Percentiles rank a stretch among this genome's conserved stretches.
Conservation (phyloP, 92 coral and sea anemone genomes). For the Porites cylindrica region DNA sequence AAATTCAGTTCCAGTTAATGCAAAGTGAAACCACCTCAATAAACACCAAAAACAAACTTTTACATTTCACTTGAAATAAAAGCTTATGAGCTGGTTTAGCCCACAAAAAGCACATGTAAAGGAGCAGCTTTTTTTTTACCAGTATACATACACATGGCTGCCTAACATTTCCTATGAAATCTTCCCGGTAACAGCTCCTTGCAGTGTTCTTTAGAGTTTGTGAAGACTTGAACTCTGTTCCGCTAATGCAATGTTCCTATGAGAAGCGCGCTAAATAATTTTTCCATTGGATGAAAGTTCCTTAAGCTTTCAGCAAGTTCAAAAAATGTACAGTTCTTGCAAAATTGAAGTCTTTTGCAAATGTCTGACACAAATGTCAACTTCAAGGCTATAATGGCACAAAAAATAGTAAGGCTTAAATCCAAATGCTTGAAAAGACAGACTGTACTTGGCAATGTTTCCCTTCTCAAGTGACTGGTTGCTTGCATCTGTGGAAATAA, state of each 20-base stretch:
- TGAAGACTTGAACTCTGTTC: constrained; percentile 53
- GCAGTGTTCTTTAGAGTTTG: constrained; percentile 39
- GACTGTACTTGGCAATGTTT: constrained; percentile 45
- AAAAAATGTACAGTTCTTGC: constrained; percentile 40
- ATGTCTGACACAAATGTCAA: constrained; percentile 56
- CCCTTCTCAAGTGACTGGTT: constrained; percentile 27
- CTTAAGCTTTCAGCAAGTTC: constrained; percentile 38
- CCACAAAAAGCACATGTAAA: constrained; percentile 8
- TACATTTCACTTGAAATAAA: background rate
- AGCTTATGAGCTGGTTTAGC: constrained; percentile 30
- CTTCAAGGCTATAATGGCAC: constrained; percentile 47
- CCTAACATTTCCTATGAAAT: constrained; percentile 80
- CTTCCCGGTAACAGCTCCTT: constrained; percentile 45
- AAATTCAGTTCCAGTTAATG: background rate
- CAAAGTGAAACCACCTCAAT: constrained; percentile 6
- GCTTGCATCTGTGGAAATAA: constrained; percentile 51
- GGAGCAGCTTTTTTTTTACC: constrained; percentile 23
- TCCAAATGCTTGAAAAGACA: constrained; percentile 58
- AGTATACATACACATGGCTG: constrained; percentile 80
- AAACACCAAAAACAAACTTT: background rate
- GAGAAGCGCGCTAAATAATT: constrained; percentile 46
- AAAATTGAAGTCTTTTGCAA: constrained; percentile 33
- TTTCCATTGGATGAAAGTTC: constrained; percentile 50
- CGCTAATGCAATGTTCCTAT: constrained; percentile 43
- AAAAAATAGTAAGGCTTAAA: constrained; percentile 25